A percentile compares a stretch with the other conserved stretches of the same genome.
These are phyloP conservation scores for Sylvia borin DNA, from an alignment of 2,797 vertebrate genomes.

Conservation along the genomic window DNA sequence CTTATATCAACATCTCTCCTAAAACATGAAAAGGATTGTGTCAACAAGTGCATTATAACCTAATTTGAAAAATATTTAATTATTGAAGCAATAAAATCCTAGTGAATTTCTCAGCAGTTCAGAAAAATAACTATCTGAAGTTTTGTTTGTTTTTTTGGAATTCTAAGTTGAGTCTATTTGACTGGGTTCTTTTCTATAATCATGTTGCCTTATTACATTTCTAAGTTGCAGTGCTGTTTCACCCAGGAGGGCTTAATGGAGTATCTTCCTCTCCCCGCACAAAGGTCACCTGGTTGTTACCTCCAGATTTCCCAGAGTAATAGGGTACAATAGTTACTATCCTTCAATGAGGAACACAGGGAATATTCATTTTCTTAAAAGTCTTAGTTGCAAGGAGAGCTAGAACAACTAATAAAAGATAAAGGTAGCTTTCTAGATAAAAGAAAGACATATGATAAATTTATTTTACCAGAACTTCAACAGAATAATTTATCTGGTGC, in stretches of 20 bases:
- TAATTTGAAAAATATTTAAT: neutral
- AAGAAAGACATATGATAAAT: neutral
- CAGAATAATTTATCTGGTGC: neutral
- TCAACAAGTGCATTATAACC: neutral
- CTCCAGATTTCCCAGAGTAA: neutral
- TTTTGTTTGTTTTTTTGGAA: neutral
- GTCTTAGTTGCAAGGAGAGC: neutral
- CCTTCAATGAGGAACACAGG: neutral
- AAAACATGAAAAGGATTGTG: neutral
- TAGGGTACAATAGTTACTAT: neutral
- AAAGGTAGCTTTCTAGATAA: neutral
- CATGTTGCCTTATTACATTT: neutral
- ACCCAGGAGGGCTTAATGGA: neutral
- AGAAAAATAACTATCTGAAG: neutral
- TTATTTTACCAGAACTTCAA: neutral
- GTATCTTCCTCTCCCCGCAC: neutral
- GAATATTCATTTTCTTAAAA: neutral
- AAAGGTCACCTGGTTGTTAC: neutral
- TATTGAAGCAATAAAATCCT: neutral
- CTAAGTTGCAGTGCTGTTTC: neutral
- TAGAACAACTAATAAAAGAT: neutral
- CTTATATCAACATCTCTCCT: neutral
- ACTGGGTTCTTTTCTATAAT: neutral
- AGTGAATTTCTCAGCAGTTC: neutral
- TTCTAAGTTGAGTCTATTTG: neutral